Evolutionary conservation across 2,888 invertebrate species (phyloP), one percentile per base, ranked within the genome.

Genomic region (Himalopsyche anomala): DNA sequence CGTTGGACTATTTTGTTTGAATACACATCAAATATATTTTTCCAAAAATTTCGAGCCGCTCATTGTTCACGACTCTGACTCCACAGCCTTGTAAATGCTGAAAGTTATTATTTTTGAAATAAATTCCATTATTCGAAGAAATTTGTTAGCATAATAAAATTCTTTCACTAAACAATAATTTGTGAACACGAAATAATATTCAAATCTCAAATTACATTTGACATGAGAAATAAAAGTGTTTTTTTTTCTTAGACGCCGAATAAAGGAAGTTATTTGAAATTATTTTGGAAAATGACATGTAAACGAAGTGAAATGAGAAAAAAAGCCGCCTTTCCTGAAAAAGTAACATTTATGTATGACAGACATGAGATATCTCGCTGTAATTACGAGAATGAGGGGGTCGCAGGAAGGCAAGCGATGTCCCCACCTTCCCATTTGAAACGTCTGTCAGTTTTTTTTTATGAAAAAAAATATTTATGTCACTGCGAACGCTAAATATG

Each of bases 251-350:
- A 62, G 62, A 19, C 15, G 19, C 28, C 62, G 11, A 62, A 62
- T 62, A 19, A 62, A 62, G 62, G 62, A 62, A 62, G 62, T 62
- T 62, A 62, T 62, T 19, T 62, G 62, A 62, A 62, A 62, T 62
- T 62, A 62, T 62, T 62, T 62, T 11, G 62, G 62, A 62, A 62
- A 62, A 62, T 62, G 62, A 62, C 62, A 62, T 62, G 62, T 62
- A 62, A 62, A 62, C 62, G 62, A 62, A 62, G 62, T 62, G 62
- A 62, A 62, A 62, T 62, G 62, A 62, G 62, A 62, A 62, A 62
- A 40, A 62, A 62, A 62, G 28, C 62, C 62, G 62, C 62, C 62
- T 28, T 19, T 28, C 19, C 28, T 62, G 62, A 62, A 62, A 62
- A 62, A 62, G 62, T 62, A 62, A 62, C 62, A 62, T 62, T 62